Evolutionary conservation across 2,797 vertebrate genomes (phyloP), one percentile per base, ranked within the genome.

Genomic region (Amphiprion clarkii): DNA sequence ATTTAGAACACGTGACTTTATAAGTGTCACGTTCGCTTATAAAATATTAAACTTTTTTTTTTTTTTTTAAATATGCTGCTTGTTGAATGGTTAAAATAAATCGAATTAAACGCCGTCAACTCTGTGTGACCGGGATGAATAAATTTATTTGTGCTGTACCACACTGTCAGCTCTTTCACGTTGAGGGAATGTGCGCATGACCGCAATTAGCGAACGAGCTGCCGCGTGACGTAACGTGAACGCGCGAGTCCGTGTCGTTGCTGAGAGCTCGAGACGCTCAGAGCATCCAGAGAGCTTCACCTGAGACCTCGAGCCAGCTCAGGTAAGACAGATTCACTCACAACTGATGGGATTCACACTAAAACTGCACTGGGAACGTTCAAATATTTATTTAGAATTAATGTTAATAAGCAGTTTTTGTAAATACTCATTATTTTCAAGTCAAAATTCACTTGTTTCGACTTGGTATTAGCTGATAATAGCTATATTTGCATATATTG

Each of bases 181-280:
- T 9, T 0, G 40, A 10, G 57, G 49, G 84, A 81, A 84, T 89
- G 85, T 74, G 72, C 86, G 0, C 84, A 77, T 91, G 88, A 87
- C 31, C 40, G 44, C 78, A 76, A 86, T 89, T n/a, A 29, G 2
- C 19, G 78, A 82, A 88, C 53, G 51, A 68, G 53, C 54, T 51
- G 81, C 79, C 76, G 71, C 25, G 42, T 79, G 80, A 80, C 54
- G 44, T 66, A 7, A 65, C 53, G 3, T 40, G 16, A 23, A 39
- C 25, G 52, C 25, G 52, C 64, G 11, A 8, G 36, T 16, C 4
- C 9, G 16, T 40, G 52, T 56, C 16, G 9, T 23, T 49, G 2
- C 10, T 2, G 48, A n/a, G 19, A 49, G 19, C 48, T 49, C 19
- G n/a, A 53, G 23, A 27, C 23, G 23, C 52, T 14, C 52, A 49